phyloP scores from a whole-genome alignment of 2,797 vertebrate genomes.

The Manis javanica region DNA sequence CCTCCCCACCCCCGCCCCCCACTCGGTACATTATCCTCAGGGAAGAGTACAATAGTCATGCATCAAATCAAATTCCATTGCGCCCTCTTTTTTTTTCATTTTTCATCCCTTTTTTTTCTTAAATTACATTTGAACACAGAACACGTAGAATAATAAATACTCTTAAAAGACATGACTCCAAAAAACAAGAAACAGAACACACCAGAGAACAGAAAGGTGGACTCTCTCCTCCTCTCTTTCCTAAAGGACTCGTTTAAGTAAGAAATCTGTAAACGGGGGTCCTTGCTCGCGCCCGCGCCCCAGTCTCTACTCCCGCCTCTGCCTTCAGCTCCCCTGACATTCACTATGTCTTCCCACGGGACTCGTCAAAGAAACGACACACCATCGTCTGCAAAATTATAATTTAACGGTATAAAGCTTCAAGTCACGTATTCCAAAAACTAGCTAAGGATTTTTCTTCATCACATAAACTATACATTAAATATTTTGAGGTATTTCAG shows the following conservation, averaged over 20 bases:
- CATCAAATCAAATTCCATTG: conserved; percentile 92
- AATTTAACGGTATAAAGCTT: conserved; percentile 99
- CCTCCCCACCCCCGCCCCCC: conserved; percentile 77
- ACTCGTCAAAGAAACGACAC: conserved; percentile 87
- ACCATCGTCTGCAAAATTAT: conserved; percentile 91
- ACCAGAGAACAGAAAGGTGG: conserved; percentile 83
- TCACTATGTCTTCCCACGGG: conserved; percentile 95
- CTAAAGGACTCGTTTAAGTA: conserved; percentile 87
- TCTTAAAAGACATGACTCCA: conserved; percentile 88
- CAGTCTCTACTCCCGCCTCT: conserved; percentile 69
- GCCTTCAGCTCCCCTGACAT: conserved; percentile 92
- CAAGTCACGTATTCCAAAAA: conserved; percentile 99
- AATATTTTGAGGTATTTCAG: conserved; percentile 99
- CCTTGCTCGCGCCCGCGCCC: conserved; percentile 71
- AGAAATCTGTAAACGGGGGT: conserved; percentile 87
- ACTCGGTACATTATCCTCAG: conserved; percentile 93
- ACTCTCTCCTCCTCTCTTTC: conserved; percentile 84
- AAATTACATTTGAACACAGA: conserved; percentile 97
- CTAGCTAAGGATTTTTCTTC: conserved; percentile 96
- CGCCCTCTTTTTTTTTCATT: conserved; percentile 84
- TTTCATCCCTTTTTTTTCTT: conserved; percentile 87
- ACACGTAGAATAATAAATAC: conserved; percentile 94
- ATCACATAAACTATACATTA: conserved; percentile 99
- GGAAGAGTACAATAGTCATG: conserved; percentile 97
- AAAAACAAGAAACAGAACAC: conserved; percentile 86